phyloP scores from a whole-genome alignment of 2,797 vertebrate genomes.

The Eremophila alpestris region DNA sequence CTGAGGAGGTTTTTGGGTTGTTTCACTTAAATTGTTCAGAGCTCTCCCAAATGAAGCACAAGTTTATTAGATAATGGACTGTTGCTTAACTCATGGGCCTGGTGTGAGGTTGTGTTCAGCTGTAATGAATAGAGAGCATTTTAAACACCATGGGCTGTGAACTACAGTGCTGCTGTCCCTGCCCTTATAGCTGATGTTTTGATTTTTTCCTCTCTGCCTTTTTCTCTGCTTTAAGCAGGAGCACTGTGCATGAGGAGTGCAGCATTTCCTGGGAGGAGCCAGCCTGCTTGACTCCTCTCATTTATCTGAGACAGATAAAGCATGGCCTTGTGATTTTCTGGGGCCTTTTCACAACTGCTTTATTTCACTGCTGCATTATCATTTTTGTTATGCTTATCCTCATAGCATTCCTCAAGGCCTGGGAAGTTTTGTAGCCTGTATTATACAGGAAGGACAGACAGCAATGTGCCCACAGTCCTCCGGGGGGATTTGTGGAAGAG shows the following conservation, averaged over 20 bases:
- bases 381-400: background rate
- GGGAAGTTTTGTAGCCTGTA: background rate
- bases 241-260: background rate
- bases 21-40: background rate
- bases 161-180: background rate
- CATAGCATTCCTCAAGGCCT: background rate
- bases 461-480: rapidly evolving
- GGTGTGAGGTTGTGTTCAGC: background rate
- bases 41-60: background rate
- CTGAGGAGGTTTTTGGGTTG: background rate
- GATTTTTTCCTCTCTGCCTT: background rate
- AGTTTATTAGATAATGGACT: background rate
- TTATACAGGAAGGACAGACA: background rate
- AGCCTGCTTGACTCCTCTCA: background rate
- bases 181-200: background rate
- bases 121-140: background rate
- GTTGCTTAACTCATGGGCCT: background rate
- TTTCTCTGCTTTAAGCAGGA: background rate
- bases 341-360: background rate
- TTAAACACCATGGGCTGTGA: background rate
- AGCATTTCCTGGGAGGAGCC: background rate
- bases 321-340: background rate
- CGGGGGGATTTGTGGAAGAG: background rate
- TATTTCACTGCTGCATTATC: background rate
- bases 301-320: background rate